Percentiles rank a stretch among this genome's conserved stretches.
Conservation (phyloP, 23 tunicate species). For the Halocynthia roretzi region DNA sequence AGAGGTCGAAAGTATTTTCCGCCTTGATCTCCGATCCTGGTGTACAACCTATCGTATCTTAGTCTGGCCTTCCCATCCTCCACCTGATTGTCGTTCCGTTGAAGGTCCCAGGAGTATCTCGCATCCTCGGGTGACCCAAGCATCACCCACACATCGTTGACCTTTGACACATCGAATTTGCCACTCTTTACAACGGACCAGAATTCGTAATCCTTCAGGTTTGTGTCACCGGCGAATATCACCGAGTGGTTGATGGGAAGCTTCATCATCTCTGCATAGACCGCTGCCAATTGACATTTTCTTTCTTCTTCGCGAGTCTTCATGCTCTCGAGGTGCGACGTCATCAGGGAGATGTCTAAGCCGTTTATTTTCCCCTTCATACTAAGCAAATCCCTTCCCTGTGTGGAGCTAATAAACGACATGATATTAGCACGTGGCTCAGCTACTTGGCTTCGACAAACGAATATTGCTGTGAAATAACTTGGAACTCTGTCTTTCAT, state of each 20-base stretch:
- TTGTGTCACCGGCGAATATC: slow-evolving; percentile 48
- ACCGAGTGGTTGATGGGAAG: slow-evolving; percentile 18
- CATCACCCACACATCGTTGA: slow-evolving; percentile 41
- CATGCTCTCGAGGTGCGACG: slow-evolving; percentile 44
- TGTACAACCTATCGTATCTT: slow-evolving; percentile 35
- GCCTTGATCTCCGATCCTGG: not conserved
- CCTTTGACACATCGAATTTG: slow-evolving; percentile 1
- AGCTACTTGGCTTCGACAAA: not conserved
- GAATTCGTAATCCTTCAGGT: slow-evolving; percentile 30
- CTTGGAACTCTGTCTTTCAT: not conserved
- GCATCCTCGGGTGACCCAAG: slow-evolving; percentile 37
- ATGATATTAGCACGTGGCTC: not conserved
- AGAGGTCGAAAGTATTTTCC: slow-evolving; percentile 22
- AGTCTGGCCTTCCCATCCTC: slow-evolving; percentile 26
- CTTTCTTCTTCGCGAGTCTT: slow-evolving; percentile 3
- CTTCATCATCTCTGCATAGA: slow-evolving; percentile 17
- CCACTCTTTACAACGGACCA: slow-evolving; percentile 1
- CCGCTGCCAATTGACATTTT: slow-evolving; percentile 17
- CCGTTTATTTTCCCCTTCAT: slow-evolving; percentile 10
- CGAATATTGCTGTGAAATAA: slow-evolving; percentile 21
- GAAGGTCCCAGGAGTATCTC: slow-evolving; percentile 39
- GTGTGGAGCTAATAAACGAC: not conserved
- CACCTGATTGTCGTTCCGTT: slow-evolving; percentile 34
- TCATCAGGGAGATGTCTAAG: slow-evolving; percentile 16
- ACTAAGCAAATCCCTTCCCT: not conserved